These are phyloP conservation scores for Lamprotornis superbus DNA, from an alignment of 2,113 vertebrate species.

Conservation along the genomic window DNA sequence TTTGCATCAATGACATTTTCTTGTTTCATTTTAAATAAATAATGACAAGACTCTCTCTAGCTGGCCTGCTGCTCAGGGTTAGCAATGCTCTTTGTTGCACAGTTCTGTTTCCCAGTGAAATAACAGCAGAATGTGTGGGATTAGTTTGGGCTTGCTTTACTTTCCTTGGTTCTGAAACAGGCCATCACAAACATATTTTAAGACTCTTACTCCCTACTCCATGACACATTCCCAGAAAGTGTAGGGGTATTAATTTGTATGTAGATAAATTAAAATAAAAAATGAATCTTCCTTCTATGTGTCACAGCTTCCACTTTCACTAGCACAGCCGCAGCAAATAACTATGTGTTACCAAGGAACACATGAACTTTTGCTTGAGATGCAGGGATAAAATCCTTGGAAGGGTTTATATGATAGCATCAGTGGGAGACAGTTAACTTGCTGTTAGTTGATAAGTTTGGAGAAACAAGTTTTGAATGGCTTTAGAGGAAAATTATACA, in stretches of 20 bases:
- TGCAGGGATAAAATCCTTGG: neutral
- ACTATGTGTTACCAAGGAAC: neutral
- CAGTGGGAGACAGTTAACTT: neutral
- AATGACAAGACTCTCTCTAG: neutral
- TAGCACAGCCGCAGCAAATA: neutral
- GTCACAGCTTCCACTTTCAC: neutral
- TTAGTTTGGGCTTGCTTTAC: neutral
- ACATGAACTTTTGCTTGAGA: neutral
- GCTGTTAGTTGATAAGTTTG: neutral
- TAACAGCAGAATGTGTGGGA: neutral
- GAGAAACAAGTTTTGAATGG: neutral
- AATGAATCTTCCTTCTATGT: neutral
- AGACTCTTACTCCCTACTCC: neutral
- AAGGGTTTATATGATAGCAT: neutral
- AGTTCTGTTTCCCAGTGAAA: neutral
- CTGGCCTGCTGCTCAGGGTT: neutral
- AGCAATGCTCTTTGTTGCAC: neutral
- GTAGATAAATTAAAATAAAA: neutral
- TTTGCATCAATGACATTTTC: neutral
- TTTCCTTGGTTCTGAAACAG: neutral
- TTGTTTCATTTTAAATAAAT: neutral
- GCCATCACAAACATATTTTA: neutral
- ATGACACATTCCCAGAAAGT: neutral
- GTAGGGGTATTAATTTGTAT: neutral
- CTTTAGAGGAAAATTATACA: neutral